Evolutionary conservation across 2,888 invertebrate species (phyloP).

Genomic region (Coecobrya sp.): DNA sequence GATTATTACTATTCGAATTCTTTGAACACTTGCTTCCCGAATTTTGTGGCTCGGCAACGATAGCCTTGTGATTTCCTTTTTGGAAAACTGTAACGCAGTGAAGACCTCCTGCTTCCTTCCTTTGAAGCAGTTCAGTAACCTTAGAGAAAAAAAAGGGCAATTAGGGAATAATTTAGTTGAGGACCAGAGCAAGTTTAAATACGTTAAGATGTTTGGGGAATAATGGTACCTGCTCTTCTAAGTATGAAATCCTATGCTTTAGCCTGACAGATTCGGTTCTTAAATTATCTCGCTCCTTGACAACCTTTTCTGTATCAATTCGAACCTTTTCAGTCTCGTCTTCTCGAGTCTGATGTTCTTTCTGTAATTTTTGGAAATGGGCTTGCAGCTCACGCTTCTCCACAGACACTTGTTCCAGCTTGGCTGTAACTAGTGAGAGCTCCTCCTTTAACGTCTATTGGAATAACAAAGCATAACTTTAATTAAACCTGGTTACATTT

Average conservation of each 20-base stretch:
- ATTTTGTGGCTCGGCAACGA: conserved; percentile 85
- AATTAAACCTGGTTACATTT: too few relatives aligned
- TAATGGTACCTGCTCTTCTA: conserved; percentile 92
- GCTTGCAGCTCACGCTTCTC: conserved; percentile 88
- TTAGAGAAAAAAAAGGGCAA: not conserved
- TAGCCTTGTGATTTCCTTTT: conserved; percentile 86
- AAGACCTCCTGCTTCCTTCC: conserved; percentile 83
- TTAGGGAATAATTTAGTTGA: not conserved
- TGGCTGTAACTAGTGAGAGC: conserved; percentile 89
- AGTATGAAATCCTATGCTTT: conserved; percentile 95
- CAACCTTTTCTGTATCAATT: conserved; percentile 84
- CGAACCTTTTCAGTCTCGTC: conserved; percentile 88
- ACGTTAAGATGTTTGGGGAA: too few relatives aligned
- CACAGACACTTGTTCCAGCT: conserved; percentile 90
- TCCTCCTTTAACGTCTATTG: conserved; percentile 89
- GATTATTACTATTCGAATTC: conserved; percentile 68
- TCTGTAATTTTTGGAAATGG: conserved; percentile 86
- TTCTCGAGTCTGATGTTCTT: conserved; percentile 85
- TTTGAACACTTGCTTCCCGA: conserved; percentile 81
- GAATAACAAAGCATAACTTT: too few relatives aligned
- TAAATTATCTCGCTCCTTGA: conserved; percentile 88
- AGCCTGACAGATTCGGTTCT: conserved; percentile 93
- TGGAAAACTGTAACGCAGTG: conserved; percentile 86
- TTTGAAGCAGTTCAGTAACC: conserved; percentile 86
- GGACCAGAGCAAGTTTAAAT: too few relatives aligned